Base-by-base conservation (phyloP, 2,113 vertebrate genomes). In the Buteo buteo region DNA sequence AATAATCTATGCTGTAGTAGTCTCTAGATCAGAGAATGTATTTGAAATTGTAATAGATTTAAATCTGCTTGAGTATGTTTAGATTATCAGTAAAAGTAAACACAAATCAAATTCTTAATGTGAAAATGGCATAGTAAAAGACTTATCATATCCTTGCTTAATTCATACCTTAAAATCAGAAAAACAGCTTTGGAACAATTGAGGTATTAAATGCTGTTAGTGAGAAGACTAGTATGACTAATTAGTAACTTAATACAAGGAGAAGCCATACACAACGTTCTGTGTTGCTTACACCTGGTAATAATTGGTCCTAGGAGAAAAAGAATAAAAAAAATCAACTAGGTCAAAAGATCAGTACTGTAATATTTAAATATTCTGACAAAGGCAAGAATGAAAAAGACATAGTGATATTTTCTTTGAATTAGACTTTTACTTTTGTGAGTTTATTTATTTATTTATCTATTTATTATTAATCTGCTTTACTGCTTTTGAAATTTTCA, bases 31-130 rank as follows among this genome's bases (percentile, higher is more conserved):
- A 97, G 72, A 86, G 4, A 59, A 82, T 79, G 86, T 85, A 83
- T 96, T 96, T 90, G 85, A 96, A 96, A 96, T 95, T 92, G 45
- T 72, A 88, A 82, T 59, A 79, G 58, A 80, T 50, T 82, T 81
- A 80, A 42, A 28, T 92, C 76, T 81, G 42, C 62, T 92, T 92
- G 86, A 85, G 50, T 94, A 61, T 55, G 25, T 74, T 93, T 91
- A 82, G 91, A 61, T 65, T 95, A 81, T 87, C 80, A 86, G 42
- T 87, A 88, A 87, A 72, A 94, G 57, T 61, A 81, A 61, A 59
- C 29, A 88, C 76, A 94, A 94, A 94, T 57, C 26, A 95, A 89
- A 92, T 59, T 69, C 20, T 16, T 62, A 79, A 94, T 44, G 21
- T 20, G 31, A 89, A 87, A 78, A 95, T 79, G 14, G n/a, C 50